phyloP scores from a whole-genome alignment of 1,140 invertebrate species.

The Ephestia elutella region DNA sequence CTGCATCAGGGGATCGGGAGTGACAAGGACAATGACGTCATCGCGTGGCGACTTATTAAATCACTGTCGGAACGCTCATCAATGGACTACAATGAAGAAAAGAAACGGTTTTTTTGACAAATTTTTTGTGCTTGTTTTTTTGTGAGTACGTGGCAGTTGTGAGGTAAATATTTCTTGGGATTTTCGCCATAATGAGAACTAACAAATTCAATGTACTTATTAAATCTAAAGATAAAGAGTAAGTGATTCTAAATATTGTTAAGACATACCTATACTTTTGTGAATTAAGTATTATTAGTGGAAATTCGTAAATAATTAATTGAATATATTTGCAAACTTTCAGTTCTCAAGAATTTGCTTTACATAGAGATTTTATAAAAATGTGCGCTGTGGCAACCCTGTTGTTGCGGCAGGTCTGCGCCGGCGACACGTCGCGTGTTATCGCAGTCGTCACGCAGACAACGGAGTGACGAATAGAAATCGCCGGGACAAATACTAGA shows the following conservation, averaged over 20 bases:
- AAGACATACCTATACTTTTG: no score
- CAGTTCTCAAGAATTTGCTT: no score
- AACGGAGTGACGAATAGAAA: slow-evolving; percentile 52
- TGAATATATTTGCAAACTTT: no score
- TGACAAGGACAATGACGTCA: slow-evolving; percentile 27
- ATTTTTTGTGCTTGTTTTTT: slow-evolving; percentile 15
- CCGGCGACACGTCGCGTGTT: slow-evolving; percentile 52
- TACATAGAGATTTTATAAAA: no score
- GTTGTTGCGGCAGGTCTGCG: slow-evolving; percentile 35
- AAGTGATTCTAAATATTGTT: no score
- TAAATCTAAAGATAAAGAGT: no score
- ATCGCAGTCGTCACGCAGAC: slow-evolving; percentile 48
- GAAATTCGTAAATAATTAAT: no score
- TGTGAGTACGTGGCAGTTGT: not conserved
- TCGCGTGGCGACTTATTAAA: slow-evolving; percentile 51
- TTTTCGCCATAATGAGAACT: no score
- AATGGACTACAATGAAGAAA: not conserved
- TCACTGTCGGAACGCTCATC: not conserved
- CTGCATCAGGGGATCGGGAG: no score
- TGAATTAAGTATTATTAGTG: no score
- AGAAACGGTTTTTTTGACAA: not conserved
- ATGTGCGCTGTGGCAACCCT: slow-evolving; percentile 48
- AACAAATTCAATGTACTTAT: no score
- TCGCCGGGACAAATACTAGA: slow-evolving; percentile 30
- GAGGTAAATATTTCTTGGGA: no score